Percentiles rank a stretch among this genome's conserved stretches.
phyloP scores from a whole-genome alignment of 2,113 vertebrate species.

The Monarcha castaneiventris region DNA sequence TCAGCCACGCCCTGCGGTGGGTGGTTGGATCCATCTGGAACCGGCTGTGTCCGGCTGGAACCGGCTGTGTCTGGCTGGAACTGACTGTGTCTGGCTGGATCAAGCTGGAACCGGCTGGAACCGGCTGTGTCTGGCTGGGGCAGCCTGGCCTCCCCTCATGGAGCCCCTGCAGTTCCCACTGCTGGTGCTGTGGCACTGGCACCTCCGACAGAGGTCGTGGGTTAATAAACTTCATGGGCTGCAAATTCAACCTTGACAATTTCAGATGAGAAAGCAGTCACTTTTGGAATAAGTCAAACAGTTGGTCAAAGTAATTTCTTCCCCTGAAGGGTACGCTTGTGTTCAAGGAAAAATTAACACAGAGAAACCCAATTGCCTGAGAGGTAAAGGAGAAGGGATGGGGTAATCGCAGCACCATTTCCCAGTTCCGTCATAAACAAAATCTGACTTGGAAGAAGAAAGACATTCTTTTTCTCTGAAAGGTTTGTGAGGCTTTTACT shows the following conservation, averaged over 20 bases:
- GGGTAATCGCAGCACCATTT: not conserved
- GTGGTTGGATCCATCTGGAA: not conserved
- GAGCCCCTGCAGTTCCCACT: fast-evolving
- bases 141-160: fast-evolving
- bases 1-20: fast-evolving
- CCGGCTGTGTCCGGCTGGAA: not conserved
- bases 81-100: not conserved
- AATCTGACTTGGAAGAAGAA: not conserved
- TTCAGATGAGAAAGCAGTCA: not conserved
- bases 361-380: not conserved
- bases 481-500: not conserved
- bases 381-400: not conserved
- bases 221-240: not conserved
- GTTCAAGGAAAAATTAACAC: not conserved
- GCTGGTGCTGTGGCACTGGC: fast-evolving
- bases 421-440: not conserved
- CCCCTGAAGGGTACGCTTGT: fast-evolving
- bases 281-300: not conserved
- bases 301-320: not conserved
- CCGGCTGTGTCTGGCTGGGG: fast-evolving
- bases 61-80: not conserved
- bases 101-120: not conserved
- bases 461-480: not conserved
- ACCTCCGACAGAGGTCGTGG: not conserved
- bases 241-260: not conserved